A percentile compares a stretch with the other conserved stretches of the same genome.
Evolutionary conservation across 2,113 vertebrate species (phyloP).

Genomic region (Mirounga angustirostris): DNA sequence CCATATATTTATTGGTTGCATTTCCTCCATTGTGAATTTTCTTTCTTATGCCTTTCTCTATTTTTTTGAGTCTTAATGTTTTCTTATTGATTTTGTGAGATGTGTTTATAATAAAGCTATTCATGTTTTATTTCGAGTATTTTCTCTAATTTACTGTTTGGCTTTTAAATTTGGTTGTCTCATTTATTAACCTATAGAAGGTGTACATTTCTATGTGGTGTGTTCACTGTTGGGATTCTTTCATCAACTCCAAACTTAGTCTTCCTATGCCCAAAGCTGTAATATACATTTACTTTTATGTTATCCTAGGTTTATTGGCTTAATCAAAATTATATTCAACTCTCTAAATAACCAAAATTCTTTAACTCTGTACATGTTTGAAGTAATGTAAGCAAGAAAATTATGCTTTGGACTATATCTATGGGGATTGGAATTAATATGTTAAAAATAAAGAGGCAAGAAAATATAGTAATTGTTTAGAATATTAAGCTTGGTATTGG

Average conservation of each 20-base stretch:
- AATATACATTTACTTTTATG: background rate
- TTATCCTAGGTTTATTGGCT: background rate
- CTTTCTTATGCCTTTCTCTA: background rate
- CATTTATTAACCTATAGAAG: background rate
- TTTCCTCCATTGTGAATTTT: background rate
- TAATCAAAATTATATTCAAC: constrained; percentile 35
- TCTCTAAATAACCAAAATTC: constrained; percentile 27
- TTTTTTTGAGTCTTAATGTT: background rate
- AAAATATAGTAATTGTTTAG: background rate
- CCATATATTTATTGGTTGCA: background rate
- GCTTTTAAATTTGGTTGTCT: background rate
- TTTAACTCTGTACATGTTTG: background rate
- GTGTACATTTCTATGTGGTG: background rate
- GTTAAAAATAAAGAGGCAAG: background rate
- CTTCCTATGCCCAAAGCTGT: background rate
- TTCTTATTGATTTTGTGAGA: background rate
- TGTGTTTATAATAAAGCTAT: background rate
- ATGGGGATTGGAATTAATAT: background rate
- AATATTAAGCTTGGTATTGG: background rate
- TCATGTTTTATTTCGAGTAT: constrained; percentile 2
- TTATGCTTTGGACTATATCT: background rate
- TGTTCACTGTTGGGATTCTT: background rate
- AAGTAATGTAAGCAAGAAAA: background rate
- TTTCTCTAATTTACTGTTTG: background rate
- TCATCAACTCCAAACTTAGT: background rate